phyloP scores from a whole-genome alignment of 2,888 invertebrate species.

The Spialia ferax region DNA sequence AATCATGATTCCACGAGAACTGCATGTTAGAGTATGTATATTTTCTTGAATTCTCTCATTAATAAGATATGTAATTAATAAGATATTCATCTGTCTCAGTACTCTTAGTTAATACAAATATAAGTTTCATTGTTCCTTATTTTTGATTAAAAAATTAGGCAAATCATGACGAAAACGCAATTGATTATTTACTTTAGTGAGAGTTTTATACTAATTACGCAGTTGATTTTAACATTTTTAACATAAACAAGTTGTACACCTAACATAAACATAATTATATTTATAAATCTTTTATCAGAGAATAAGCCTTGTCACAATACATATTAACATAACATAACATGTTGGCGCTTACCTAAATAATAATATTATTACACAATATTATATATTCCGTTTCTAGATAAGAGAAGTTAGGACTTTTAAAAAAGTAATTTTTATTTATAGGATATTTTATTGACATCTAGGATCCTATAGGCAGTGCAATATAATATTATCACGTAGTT shows the following conservation, averaged over 20 bases:
- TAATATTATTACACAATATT: neutral
- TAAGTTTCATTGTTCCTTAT: no score
- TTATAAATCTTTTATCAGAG: neutral
- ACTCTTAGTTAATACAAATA: no score
- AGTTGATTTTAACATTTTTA: no score
- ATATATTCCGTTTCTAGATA: neutral
- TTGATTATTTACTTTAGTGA: no score
- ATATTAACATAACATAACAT: neutral
- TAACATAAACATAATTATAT: neutral
- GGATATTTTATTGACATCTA: neutral
- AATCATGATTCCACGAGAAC: no score
- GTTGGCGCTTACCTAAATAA: neutral
- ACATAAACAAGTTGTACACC: neutral
- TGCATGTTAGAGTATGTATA: no score
- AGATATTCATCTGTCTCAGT: no score
- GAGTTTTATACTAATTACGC: no score
- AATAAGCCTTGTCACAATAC: neutral
- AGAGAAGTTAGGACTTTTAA: neutral
- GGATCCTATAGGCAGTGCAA: neutral
- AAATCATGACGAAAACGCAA: no score
- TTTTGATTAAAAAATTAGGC: no score
- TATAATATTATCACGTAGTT: neutral
- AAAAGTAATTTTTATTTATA: neutral
- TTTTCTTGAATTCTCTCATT: no score
- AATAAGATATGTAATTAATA: no score